A percentile compares a stretch with the other conserved stretches of the same genome.
Evolutionary conservation across 1,140 invertebrate genomes (phyloP).

Genomic region (Ostrea edulis): DNA sequence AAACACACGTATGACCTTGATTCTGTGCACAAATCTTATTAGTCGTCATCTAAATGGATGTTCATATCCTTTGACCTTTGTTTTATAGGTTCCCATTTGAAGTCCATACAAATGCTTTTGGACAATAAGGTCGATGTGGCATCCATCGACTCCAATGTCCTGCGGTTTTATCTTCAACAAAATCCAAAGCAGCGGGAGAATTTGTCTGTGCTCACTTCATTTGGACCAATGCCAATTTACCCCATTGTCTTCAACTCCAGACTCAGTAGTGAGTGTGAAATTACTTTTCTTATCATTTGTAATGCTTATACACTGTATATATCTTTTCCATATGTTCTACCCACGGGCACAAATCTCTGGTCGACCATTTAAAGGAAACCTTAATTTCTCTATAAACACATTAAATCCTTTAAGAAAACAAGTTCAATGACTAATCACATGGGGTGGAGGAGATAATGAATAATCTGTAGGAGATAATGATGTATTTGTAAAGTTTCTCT

Average conservation of each 20-base stretch:
- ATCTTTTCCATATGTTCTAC: too few species aligned
- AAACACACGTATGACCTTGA: too few species aligned
- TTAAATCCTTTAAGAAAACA: too few species aligned
- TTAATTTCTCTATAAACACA: too few species aligned
- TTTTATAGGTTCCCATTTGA: conserved; percentile 82
- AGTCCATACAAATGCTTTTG: conserved; percentile 84
- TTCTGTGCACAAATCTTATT: background rate
- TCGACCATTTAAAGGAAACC: too few species aligned
- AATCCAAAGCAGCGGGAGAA: conserved; percentile 83
- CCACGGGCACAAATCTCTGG: too few species aligned
- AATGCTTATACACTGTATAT: too few species aligned
- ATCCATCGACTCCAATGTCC: conserved; percentile 83
- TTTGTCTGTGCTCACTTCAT: conserved; percentile 81
- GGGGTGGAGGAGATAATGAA: too few species aligned
- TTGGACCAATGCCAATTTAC: conserved; percentile 84
- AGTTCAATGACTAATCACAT: too few species aligned
- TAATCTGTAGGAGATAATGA: too few species aligned
- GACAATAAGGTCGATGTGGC: conserved; percentile 83
- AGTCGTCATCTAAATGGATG: background rate
- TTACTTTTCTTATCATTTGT: too few species aligned
- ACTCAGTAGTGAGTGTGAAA: conserved; percentile 79
- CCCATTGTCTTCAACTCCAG: conserved; percentile 83
- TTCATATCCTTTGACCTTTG: background rate
- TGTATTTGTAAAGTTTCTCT: too few species aligned
- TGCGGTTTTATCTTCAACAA: conserved; percentile 81